Base-by-base conservation (phyloP, 1,140 invertebrate genomes). In the Dysdera silvatica region DNA sequence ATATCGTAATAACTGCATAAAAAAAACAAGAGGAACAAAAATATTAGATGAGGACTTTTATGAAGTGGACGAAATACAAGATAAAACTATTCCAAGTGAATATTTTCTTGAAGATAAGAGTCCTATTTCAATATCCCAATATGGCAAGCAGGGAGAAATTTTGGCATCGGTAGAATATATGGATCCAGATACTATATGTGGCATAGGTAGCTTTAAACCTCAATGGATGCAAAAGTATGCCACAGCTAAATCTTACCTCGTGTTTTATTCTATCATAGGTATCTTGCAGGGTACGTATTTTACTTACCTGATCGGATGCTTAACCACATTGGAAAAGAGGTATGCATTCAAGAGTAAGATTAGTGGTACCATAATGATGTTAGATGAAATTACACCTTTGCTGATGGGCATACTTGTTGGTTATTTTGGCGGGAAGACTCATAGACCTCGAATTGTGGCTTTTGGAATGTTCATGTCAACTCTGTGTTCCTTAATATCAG, bases 271-370 rank as follows among this genome's bases (percentile, higher is more conserved):
- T 40, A 73, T 87, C 6, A 75, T 87, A 1, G 86, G 85, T 10
- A 83, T 85, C 67, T 80, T 86, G 49, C 85, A 87, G 68, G 83
- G 83, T n/a, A 85, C 87, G 54, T 82, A 84, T 61, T 87, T 83
- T 70, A 81, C 85, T 2, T 89, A 89, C 70, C 86, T 85, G 61
- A 85, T 85, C 69, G 85, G 85, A 10, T 86, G 84, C 6, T 84
- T 89, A 43, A 86, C 86, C 35, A 90, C 87, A 0, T 78, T 89
- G 32, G 87, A 90, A 72, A 89, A 89, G 70, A 79, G 86, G 66
- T 89, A 87, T 72, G 87, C 85, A 69, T 87, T 89, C 69, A 84
- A 85, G 1, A 87, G 84, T 12, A 82, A 83, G 73, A 86, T 84
- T 29, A 86, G 84, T 53, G 85, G 85, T 84, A 71, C 65, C 12